Evolutionary conservation across 53 echinoderm and acorn worm genomes (phyloP).

Genomic region (Pentamera pediparva): DNA sequence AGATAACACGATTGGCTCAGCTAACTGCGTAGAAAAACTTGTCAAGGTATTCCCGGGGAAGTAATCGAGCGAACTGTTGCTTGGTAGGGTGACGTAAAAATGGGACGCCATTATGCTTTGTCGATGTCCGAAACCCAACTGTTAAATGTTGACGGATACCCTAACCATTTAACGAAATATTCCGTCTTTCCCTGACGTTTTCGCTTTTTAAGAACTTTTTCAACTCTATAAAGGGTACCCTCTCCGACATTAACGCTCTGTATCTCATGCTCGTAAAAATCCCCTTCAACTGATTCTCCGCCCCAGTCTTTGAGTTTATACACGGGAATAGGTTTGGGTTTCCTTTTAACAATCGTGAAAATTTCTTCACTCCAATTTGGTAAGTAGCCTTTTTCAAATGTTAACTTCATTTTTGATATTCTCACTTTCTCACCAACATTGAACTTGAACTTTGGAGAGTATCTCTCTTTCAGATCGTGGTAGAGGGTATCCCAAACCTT

Average conservation of each 20-base stretch:
- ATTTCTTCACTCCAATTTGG: constrained; percentile 40
- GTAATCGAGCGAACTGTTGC: constrained; percentile 54
- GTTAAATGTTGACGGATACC: constrained; percentile 38
- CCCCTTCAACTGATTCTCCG: constrained; percentile 10
- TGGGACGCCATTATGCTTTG: constrained; percentile 38
- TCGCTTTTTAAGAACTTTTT: constrained; percentile 34
- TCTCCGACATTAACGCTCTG: constrained; percentile 8
- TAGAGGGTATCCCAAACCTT: constrained; percentile 45
- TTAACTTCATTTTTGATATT: constrained; percentile 33
- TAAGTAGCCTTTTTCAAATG: constrained; percentile 41
- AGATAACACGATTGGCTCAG: constrained; percentile 30
- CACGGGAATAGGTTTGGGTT: constrained; percentile 11
- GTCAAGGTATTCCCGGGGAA: constrained; percentile 51
- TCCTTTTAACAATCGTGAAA: constrained; percentile 8
- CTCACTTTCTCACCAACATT: constrained; percentile 21
- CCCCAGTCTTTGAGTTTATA: constrained; percentile 24
- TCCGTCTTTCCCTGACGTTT: constrained; percentile 9
- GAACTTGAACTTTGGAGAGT: not conserved
- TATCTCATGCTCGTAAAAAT: constrained; percentile 34
- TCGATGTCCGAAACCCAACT: constrained; percentile 22
- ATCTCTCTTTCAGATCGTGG: not conserved
- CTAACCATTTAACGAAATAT: constrained; percentile 24
- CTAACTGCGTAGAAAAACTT: constrained; percentile 33
- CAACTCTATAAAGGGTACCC: constrained; percentile 16
- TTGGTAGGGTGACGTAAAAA: constrained; percentile 71